phyloP scores from a whole-genome alignment of 1,140 invertebrate genomes.

The Cyclargus thomasi region DNA sequence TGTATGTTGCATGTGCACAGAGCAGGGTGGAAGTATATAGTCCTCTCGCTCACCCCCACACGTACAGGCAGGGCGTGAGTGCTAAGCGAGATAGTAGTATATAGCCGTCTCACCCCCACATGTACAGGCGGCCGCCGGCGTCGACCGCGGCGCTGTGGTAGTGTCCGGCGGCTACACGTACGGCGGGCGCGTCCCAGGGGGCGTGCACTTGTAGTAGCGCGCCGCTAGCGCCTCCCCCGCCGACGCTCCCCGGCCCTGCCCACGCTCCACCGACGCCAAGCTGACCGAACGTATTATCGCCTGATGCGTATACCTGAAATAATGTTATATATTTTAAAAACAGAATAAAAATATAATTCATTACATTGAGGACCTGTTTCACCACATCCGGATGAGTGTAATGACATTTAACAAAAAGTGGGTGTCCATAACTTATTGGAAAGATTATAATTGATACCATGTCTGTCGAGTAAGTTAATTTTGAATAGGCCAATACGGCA shows the following conservation, averaged over 20 bases:
- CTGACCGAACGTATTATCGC: slow-evolving; percentile 57
- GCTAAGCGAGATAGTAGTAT: neutral
- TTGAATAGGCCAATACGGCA: too few species aligned
- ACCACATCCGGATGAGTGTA: too few species aligned
- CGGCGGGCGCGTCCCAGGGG: slow-evolving; percentile 34
- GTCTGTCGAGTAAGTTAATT: too few species aligned
- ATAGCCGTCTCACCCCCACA: slow-evolving; percentile 44
- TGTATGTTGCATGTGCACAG: too few species aligned
- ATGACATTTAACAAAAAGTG: too few species aligned
- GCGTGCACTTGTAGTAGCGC: slow-evolving; percentile 27
- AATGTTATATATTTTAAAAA: too few species aligned
- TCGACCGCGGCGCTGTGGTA: slow-evolving; percentile 59
- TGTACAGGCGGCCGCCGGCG: slow-evolving; percentile 48
- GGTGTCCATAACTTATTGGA: too few species aligned
- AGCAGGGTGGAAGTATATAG: neutral
- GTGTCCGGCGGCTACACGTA: slow-evolving; percentile 43
- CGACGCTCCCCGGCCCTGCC: slow-evolving; percentile 47
- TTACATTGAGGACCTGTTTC: too few species aligned
- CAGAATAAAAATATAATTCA: too few species aligned
- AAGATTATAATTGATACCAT: too few species aligned
- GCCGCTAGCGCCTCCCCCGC: slow-evolving; percentile 30
- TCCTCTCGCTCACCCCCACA: neutral
- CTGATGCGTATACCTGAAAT: slow-evolving; percentile 46
- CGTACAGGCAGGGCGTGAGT: neutral
- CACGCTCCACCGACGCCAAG: slow-evolving; percentile 48